Conservation (phyloP, 2,797 vertebrate species). For the Sebastes steindachneri region DNA sequence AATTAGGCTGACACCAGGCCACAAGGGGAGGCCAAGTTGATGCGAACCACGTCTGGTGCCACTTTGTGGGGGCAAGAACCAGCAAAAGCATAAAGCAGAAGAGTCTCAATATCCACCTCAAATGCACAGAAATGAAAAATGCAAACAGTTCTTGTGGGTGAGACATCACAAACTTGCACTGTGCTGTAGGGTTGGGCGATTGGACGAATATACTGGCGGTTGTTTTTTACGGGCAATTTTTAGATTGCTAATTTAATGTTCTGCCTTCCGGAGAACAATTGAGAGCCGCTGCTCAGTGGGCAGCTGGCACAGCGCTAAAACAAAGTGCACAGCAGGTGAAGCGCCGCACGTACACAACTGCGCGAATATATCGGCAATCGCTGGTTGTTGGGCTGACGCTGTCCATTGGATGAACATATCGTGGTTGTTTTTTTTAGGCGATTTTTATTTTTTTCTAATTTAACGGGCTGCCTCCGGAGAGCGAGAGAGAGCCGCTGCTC, state of each 20-base stretch:
- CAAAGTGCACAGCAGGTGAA: background rate
- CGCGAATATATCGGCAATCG: background rate
- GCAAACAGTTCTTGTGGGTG: background rate
- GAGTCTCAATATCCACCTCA: conserved; percentile 1
- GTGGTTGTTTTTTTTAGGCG: too few species aligned
- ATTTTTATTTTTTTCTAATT: too few species aligned
- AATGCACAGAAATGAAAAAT: conserved; percentile 5
- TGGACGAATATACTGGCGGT: too few species aligned
- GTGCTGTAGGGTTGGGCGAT: too few species aligned
- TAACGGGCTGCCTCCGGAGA: too few species aligned
- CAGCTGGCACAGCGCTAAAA: background rate
- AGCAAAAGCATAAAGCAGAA: background rate
- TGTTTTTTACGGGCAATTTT: too few species aligned
- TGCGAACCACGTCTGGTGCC: conserved; percentile 66
- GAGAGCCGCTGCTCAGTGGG: background rate
- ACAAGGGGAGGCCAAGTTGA: conserved; percentile 66
- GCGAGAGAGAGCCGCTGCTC: too few species aligned
- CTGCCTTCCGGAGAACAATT: too few species aligned
- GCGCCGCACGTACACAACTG: background rate
- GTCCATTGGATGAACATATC: too few species aligned
- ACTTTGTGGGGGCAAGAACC: conserved; percentile 14
- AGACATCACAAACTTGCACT: background rate
- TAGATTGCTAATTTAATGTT: too few species aligned
- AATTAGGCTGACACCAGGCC: conserved; percentile 74
- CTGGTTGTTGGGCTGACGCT: too few species aligned